Evolutionary conservation across 2,113 vertebrate species (phyloP), one percentile per base, ranked within the genome.

Genomic region (Mustela nigripes): DNA sequence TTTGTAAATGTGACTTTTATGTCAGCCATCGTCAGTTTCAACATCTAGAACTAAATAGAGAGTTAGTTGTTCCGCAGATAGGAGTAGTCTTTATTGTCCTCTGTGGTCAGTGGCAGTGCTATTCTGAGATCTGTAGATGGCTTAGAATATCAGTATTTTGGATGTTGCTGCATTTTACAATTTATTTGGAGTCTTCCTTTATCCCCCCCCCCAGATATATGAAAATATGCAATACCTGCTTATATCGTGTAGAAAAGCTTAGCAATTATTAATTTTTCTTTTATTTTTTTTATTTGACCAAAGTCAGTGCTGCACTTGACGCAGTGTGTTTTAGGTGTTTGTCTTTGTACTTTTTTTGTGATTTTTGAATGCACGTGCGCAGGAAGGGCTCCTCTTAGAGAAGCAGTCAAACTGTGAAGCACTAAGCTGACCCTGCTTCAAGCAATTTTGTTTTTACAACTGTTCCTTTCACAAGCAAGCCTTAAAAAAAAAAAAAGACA

Each of bases 191-290:
- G 99, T 99, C 99, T 99, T 99, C 99, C 99, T 99, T 99, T 99
- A 98, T 98, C 98, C 98, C 14, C 96, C 98, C 98, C 98, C 98
- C 99, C 99, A 99, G 99, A 99, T 99, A 99, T 99, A 99, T 99
- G 99, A 99, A 99, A 99, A 99, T 99, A 99, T 99, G 99, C 99
- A 99, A 99, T 99, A 99, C 99, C 99, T 99, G 99, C 99, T 99
- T 99, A 99, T 99, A 99, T 99, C 99, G 99, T 99, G 98, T 99
- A 99, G 99, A 99, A 98, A 99, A 98, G 98, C 98, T 99, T 99
- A 99, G 99, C 99, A 84, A 98, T 98, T 98, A 98, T 99, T 98
- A 98, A 98, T 98, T 99, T 99, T 98, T 99, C 98, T 98, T 98
- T 95, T 81, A 28, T 95, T 95, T 95, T 92, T 95, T 96, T 96